Evolutionary conservation across 2,113 vertebrate genomes (phyloP).

Genomic region (Petroica traversi): DNA sequence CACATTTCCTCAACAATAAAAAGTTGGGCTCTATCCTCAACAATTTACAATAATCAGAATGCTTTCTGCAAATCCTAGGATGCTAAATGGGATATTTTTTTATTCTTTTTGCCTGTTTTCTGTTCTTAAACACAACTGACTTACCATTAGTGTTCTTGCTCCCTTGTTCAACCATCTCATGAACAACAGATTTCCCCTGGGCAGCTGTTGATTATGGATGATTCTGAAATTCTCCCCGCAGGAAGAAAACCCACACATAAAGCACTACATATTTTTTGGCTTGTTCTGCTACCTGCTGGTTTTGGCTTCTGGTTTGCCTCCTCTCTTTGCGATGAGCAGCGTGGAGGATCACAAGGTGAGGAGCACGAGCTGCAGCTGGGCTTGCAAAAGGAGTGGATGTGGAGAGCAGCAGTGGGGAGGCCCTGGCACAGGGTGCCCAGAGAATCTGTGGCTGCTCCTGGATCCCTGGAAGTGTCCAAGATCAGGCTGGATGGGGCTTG

Average conservation of each 20-base stretch:
- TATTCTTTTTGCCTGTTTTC: background rate
- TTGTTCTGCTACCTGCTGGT: background rate
- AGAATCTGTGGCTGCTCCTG: background rate
- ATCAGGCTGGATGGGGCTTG: accelerated
- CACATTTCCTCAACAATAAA: background rate
- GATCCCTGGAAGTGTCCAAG: background rate
- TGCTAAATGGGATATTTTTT: background rate
- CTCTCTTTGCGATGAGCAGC: constrained; percentile 84
- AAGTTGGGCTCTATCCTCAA: background rate
- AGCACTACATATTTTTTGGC: accelerated
- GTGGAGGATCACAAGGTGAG: constrained; percentile 83
- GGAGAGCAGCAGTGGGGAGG: accelerated
- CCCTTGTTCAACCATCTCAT: background rate
- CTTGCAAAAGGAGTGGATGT: accelerated
- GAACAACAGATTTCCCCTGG: background rate
- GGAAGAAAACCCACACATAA: accelerated
- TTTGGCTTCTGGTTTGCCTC: constrained; percentile 78
- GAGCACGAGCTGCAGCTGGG: accelerated
- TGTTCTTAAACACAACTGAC: background rate
- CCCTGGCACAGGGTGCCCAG: background rate
- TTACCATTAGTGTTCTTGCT: background rate
- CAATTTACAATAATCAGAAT: background rate
- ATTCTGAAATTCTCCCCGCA: background rate
- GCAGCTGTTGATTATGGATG: background rate
- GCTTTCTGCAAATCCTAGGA: background rate